These are phyloP conservation scores for Muscidifurax raptorellus DNA, from an alignment of 1,140 invertebrate genomes.

Conservation along the genomic window DNA sequence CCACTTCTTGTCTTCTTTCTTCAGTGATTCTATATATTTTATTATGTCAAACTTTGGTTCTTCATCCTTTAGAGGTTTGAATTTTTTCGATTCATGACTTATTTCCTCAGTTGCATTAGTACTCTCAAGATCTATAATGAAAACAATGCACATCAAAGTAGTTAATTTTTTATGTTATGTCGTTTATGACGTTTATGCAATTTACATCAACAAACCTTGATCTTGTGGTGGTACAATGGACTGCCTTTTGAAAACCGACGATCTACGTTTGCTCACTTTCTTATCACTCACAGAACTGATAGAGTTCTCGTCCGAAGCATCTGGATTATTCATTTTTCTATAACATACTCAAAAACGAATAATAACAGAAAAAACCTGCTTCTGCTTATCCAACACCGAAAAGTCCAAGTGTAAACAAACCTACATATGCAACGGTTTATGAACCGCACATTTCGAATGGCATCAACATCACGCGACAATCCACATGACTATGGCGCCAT, in stretches of 20 bases:
- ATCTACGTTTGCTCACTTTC: conserved; percentile 58
- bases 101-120: neutral
- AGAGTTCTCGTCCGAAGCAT: neutral
- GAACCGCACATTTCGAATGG: no score
- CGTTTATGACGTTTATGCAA: neutral
- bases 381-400: neutral
- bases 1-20: conserved; percentile 63
- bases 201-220: conserved; percentile 53
- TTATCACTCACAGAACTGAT: neutral
- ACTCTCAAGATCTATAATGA: conserved; percentile 31
- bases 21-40: conserved; percentile 60
- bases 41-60: conserved; percentile 58
- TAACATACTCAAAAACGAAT: neutral
- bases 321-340: conserved; percentile 15
- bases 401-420: neutral
- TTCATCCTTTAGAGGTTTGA: conserved; percentile 20
- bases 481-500: no score
- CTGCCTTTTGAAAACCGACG: conserved; percentile 59
- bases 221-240: neutral
- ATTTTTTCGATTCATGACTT: conserved; percentile 16
- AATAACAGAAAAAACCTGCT: no score
- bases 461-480: no score
- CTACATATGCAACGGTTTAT: neutral
- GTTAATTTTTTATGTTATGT: neutral
- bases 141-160: neutral